phyloP scores from a whole-genome alignment of 2,113 vertebrate species.

The Macrotis lagotis region DNA sequence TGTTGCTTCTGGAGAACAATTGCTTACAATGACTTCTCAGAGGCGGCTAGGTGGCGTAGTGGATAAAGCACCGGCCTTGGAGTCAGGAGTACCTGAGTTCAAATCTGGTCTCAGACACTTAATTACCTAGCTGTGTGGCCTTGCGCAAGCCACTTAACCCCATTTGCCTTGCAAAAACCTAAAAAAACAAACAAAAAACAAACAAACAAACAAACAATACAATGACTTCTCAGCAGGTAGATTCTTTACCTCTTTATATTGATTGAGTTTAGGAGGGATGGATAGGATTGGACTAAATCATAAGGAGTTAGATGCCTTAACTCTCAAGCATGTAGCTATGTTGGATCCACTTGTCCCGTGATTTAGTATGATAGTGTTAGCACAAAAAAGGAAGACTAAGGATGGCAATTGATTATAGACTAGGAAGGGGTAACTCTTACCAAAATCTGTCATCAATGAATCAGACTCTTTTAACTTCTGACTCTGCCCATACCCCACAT shows the following conservation, averaged over 20 bases:
- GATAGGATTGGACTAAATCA: background rate
- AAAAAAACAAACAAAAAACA: too few species aligned
- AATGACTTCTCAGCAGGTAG: background rate
- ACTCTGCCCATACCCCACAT: background rate
- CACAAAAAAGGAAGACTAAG: background rate
- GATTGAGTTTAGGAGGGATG: background rate
- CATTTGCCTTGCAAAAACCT: too few species aligned
- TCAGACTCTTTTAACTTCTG: background rate
- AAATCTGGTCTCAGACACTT: too few species aligned
- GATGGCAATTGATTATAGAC: background rate
- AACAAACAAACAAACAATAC: too few species aligned
- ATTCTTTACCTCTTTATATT: background rate
- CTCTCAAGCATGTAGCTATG: background rate
- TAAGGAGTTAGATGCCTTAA: background rate
- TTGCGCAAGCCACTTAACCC: too few species aligned
- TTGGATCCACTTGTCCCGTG: background rate
- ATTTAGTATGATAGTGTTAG: background rate
- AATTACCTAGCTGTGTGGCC: too few species aligned
- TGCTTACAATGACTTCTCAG: background rate
- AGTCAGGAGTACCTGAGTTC: too few species aligned
- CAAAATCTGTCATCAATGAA: background rate
- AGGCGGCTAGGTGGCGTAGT: too few species aligned
- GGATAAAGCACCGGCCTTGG: too few species aligned
- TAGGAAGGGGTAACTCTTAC: background rate
- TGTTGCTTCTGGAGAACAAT: background rate